Base-by-base conservation (phyloP, 2,888 invertebrate species). In the Phaonia tiefii region DNA sequence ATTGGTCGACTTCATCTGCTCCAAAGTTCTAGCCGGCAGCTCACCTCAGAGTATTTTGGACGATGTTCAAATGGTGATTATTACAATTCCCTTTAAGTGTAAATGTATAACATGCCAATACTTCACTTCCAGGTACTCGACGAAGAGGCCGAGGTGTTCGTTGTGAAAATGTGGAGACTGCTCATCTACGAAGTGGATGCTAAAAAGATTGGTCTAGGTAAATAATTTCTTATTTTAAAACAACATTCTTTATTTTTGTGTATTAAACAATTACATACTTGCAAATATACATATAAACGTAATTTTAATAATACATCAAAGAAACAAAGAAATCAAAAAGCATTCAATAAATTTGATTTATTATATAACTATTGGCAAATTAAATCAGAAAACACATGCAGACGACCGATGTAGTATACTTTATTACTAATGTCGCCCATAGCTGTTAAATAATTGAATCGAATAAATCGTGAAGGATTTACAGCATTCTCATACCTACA, bases 101-200 rank as follows among this genome's bases (percentile, higher is more conserved):
- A n/a, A n/a, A n/a, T n/a, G n/a, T n/a, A n/a, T 37, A 17, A 39
- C 11, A 49, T n/a, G 8, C 17, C 51, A 26, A 44, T 65, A n/a
- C 8, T 42, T 22, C 7, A 31, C 22, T 20, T 37, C 51, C 26
- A 99, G 99, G 98, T 99, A 85, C 93, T 99, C 88, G 99, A 99
- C 91, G 99, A 99, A 90, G 99, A 99, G 91, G 99, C 99, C 2
- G 99, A 99, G 92, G 98, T 99, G 85, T 99, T 99, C 92, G 99
- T 99, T 86, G 98, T 99, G 84, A 99, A 99, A 94, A 98, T 99
- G 98, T 99, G 99, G 99, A 94, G 99, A 86, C 93, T 99, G 88
- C 93, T 99, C 84, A 99, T 99, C 87, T 99, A 99, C 92, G 99
- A 99, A 94, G 97, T 99, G 86, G 99, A 99, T 93, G 98, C 99